phyloP scores from a whole-genome alignment of 2,888 invertebrate genomes.

The Brachyptera putata region DNA sequence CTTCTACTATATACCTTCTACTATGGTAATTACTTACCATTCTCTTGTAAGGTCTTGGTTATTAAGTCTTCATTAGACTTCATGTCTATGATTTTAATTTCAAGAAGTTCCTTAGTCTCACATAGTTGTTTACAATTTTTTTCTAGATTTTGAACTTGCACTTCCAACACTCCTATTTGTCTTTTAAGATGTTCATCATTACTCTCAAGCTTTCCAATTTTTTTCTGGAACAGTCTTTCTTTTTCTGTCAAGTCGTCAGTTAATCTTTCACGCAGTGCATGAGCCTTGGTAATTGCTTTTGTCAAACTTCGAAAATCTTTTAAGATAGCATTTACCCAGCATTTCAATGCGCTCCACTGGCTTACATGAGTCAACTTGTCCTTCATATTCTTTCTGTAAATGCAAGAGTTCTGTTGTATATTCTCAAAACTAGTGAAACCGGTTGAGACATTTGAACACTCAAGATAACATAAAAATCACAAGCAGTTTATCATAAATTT shows the following conservation, averaged over 20 bases:
- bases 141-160: neutral
- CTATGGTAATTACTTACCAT: no score
- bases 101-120: neutral
- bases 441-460: no score
- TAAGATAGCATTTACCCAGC: constrained; percentile 2
- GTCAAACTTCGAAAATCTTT: neutral
- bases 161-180: no score
- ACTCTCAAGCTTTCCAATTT: neutral
- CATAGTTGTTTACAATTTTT: neutral
- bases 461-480: no score
- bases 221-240: neutral
- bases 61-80: neutral
- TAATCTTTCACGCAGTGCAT: neutral
- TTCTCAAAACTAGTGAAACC: neutral
- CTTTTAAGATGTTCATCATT: neutral
- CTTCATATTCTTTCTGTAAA: constrained; percentile 3
- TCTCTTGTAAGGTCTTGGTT: neutral
- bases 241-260: neutral
- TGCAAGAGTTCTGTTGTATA: neutral
- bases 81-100: neutral
- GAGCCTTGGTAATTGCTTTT: neutral
- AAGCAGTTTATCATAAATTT: no score
- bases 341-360: constrained; percentile 14
- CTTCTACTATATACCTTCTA: no score
- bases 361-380: neutral